phyloP scores from a whole-genome alignment of 1,140 invertebrate species.

The Sinonovacula constricta region DNA sequence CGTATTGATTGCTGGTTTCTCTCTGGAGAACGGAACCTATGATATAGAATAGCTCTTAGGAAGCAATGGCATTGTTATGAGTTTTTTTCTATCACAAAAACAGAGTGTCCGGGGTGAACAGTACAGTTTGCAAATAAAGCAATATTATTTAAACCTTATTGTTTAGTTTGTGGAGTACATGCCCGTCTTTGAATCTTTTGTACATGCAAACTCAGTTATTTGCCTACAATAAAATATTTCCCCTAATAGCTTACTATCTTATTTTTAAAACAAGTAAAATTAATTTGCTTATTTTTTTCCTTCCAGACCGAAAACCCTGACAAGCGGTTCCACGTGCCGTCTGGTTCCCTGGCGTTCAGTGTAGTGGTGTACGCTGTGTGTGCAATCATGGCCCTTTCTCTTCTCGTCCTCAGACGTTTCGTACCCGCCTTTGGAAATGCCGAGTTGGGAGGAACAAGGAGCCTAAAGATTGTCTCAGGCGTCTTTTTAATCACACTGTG shows the following conservation, averaged over 20 bases:
- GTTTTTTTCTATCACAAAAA: too few relatives aligned
- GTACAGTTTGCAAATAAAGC: too few relatives aligned
- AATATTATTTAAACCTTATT: too few relatives aligned
- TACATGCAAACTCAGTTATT: too few relatives aligned
- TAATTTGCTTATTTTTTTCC: constrained; percentile 16
- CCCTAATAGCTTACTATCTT: not conserved
- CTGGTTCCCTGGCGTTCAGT: constrained; percentile 82
- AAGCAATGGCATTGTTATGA: too few relatives aligned
- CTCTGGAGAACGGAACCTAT: too few relatives aligned
- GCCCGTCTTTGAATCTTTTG: too few relatives aligned
- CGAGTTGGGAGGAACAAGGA: constrained; percentile 82
- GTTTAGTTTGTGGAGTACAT: too few relatives aligned
- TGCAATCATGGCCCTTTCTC: constrained; percentile 79
- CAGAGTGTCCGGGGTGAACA: too few relatives aligned
- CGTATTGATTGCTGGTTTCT: too few relatives aligned
- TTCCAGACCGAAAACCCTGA: constrained; percentile 76
- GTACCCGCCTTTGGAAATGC: constrained; percentile 80
- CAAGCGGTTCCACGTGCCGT: constrained; percentile 79
- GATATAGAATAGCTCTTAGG: too few relatives aligned
- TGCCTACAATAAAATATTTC: not conserved
- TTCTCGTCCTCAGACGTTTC: constrained; percentile 80
- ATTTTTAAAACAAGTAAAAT: not conserved
- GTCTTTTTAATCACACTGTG: constrained; percentile 80
- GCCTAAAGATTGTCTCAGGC: constrained; percentile 76
- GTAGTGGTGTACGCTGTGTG: constrained; percentile 82